Percentiles rank a stretch among this genome's conserved stretches.
These are phyloP conservation scores for Ursus arctos DNA, from an alignment of 2,113 vertebrate genomes.

Conservation along the genomic window DNA sequence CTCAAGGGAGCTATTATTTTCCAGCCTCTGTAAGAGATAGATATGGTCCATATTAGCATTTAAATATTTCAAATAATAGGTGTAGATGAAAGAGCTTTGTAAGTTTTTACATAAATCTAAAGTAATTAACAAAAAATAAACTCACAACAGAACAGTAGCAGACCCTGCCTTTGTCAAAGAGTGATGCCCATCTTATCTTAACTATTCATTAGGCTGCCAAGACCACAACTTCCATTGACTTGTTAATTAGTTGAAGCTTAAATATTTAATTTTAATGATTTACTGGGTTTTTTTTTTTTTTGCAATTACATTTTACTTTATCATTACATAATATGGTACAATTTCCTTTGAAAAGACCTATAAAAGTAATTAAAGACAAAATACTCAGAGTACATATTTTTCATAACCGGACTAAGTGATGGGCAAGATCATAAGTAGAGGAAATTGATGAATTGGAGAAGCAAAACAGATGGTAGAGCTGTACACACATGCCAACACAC, in stretches of 20 bases:
- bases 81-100: neutral
- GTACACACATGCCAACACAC: slow-evolving; percentile 54
- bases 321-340: slow-evolving; percentile 26
- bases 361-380: slow-evolving; percentile 71
- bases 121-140: neutral
- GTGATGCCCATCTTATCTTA: neutral
- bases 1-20: neutral
- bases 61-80: slow-evolving; percentile 30
- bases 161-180: slow-evolving; percentile 25
- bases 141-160: neutral
- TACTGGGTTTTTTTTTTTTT: neutral
- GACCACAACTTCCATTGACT: slow-evolving; percentile 27
- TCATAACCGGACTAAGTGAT: slow-evolving; percentile 61
- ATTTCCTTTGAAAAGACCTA: slow-evolving; percentile 66
- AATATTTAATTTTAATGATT: slow-evolving; percentile 66
- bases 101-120: slow-evolving; percentile 43
- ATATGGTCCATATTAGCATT: neutral
- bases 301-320: slow-evolving; percentile 51
- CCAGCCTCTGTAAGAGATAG: neutral
- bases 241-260: slow-evolving; percentile 58
- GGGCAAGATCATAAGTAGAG: neutral
- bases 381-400: slow-evolving; percentile 56
- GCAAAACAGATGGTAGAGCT: slow-evolving; percentile 74
- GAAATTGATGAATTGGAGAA: slow-evolving; percentile 71
- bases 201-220: neutral